phyloP scores from a whole-genome alignment of 2,888 invertebrate species.

The Idaea aversata region DNA sequence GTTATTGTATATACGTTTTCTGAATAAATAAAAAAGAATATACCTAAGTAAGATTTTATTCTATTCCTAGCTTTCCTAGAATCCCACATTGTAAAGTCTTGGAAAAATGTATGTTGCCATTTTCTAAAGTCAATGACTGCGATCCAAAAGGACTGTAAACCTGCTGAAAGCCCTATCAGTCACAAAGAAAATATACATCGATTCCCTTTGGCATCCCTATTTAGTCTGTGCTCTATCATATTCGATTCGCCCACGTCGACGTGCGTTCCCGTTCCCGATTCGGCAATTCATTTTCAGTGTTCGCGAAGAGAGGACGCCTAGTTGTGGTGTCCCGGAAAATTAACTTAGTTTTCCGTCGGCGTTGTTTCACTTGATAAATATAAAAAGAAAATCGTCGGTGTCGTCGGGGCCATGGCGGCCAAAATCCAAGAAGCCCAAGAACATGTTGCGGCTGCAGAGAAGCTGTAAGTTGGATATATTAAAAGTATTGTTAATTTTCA shows the following conservation, averaged over 20 bases:
- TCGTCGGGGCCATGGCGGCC: constrained; percentile 44
- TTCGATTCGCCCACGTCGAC: not conserved
- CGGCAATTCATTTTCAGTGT: not conserved
- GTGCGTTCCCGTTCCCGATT: not conserved
- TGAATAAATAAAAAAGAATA: no score
- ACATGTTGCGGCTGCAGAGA: constrained; percentile 89
- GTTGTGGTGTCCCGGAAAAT: not conserved
- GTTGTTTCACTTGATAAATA: not conserved
- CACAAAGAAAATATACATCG: no score
- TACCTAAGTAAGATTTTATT: no score
- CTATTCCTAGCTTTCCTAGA: no score
- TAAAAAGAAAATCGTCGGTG: not conserved
- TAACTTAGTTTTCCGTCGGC: no score
- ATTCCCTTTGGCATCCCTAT: not conserved
- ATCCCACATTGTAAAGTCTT: no score
- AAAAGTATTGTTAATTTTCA: not conserved
- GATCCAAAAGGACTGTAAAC: no score
- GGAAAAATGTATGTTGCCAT: no score
- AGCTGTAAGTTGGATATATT: constrained; percentile 81
- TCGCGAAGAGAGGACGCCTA: not conserved
- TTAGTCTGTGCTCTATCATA: not conserved
- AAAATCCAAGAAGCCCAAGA: constrained; percentile 89
- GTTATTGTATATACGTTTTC: no score
- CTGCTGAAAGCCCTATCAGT: no score
- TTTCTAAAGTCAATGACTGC: no score